phyloP scores from a whole-genome alignment of 1,140 invertebrate species.

The Condylostylus longicornis region DNA sequence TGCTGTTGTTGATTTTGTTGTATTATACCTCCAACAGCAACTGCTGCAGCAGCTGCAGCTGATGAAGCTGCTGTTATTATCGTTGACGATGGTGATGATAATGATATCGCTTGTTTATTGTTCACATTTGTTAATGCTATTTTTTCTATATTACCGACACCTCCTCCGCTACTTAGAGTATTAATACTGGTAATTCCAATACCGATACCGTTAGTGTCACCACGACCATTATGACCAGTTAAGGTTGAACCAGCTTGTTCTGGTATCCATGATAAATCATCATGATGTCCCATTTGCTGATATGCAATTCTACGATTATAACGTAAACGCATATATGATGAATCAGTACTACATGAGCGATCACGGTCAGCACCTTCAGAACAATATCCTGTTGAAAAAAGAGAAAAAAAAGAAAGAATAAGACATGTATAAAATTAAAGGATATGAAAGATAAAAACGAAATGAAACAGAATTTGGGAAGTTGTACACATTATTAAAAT shows the following conservation, averaged over 20 bases:
- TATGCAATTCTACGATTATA: not conserved
- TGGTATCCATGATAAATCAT: constrained; percentile 4
- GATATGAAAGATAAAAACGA: no score
- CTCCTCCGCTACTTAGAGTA: no score
- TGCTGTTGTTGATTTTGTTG: no score
- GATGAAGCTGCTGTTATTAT: not conserved
- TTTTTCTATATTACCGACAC: no score
- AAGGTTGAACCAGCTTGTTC: no score
- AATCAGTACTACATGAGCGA: constrained; percentile 29
- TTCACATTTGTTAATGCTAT: not conserved
- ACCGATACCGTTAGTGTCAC: no score
- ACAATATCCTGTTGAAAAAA: constrained; percentile 6
- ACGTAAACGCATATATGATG: constrained; percentile 3
- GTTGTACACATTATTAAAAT: not conserved
- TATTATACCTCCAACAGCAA: not conserved
- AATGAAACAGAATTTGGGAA: no score
- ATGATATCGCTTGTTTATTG: not conserved
- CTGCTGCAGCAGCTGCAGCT: not conserved
- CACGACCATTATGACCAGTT: not conserved
- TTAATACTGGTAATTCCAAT: no score
- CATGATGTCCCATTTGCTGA: constrained; percentile 1
- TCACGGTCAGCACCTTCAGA: constrained; percentile 7
- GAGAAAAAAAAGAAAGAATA: no score
- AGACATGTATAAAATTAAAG: no score
- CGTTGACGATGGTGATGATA: not conserved